Percentiles rank a stretch among this genome's conserved stretches.
Conservation (phyloP, 30 jellyfish, hydroid and myxozoan species). For the Chironex yamaguchii region DNA sequence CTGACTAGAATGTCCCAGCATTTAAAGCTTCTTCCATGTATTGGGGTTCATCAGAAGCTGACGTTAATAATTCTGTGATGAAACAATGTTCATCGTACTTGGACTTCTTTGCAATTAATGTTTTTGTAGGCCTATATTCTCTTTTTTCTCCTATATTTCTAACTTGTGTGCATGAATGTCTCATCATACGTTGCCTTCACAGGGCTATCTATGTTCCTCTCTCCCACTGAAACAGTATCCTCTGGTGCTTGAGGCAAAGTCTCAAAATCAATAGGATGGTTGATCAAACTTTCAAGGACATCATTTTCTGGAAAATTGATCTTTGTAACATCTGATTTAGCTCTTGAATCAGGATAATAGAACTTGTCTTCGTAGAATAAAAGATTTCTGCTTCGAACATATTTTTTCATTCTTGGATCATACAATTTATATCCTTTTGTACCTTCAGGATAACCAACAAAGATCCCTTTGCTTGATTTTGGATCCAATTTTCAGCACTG, state of each 20-base stretch:
- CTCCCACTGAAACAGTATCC: constrained; percentile 65
- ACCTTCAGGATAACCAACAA: constrained; percentile 65
- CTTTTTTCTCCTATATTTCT: constrained; percentile 45
- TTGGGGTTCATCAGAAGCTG: constrained; percentile 43
- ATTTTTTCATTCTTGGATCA: neutral
- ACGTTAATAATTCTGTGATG: constrained; percentile 13
- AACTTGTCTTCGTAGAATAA: constrained; percentile 46
- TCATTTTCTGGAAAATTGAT: constrained; percentile 1
- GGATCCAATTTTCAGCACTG: constrained; percentile 52
- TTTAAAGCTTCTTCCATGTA: too few species aligned
- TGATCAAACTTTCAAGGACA: neutral
- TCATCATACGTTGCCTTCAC: constrained; percentile 55
- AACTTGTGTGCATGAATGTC: constrained; percentile 50
- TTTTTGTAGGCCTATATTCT: constrained; percentile 29
- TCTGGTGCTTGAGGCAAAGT: constrained; percentile 18
- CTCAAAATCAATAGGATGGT: constrained; percentile 9
- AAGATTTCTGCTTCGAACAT: constrained; percentile 69
- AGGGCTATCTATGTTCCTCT: constrained; percentile 16
- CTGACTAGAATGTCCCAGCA: too few species aligned
- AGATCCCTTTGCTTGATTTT: constrained; percentile 48
- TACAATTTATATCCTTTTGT: constrained; percentile 59
- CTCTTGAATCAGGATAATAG: constrained; percentile 54
- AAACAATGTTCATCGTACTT: neutral
- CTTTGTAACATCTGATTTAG: neutral
- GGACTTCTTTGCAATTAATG: constrained; percentile 32